Base-by-base conservation (phyloP, 2,888 invertebrate genomes). In the Drosophila mayaguana region DNA sequence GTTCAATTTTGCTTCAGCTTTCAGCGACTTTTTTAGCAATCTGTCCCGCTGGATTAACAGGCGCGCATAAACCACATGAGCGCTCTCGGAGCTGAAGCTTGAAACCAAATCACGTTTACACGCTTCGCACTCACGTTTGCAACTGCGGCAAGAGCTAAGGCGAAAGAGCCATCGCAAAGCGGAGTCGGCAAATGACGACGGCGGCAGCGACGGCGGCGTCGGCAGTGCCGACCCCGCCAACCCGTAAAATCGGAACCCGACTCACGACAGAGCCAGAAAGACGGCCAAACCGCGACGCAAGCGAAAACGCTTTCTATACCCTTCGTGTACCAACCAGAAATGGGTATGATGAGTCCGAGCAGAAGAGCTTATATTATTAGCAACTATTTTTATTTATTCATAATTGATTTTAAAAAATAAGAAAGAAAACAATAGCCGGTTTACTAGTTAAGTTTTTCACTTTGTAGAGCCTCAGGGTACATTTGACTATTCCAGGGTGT, bases 81-180 rank as follows among this genome's bases (percentile, higher is more conserved):
- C 46, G 53, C 59, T 63, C 62, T 63, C 25, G 63, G 65, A 75
- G 72, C 72, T 64, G 73, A 73, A 71, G 62, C 57, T 62, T 73
- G 84, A 86, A 77, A 72, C 73, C 62, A 75, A 86, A 86, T 86
- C 81, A 91, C 91, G 91, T 91, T 90, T 86, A 90, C 90, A 90
- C 90, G 90, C 88, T 83, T 84, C 80, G 90, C 86, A 84, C 83
- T 88, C 90, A 84, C 90, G 89, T 84, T 86, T 81, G 85, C 89
- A 88, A 91, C 89, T 91, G 89, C 87, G 75, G 64, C 82, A 71
- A 72, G 72, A 77, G 77, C 77, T 82, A 75, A 64, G 72, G 71
- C 56, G 63, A 72, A 73, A 75, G 72, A 72, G 57, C 42, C 61
- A 55, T 42, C 59, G 71, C 55, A 36, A 34, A 64, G 66, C 65